phyloP scores from a whole-genome alignment of 2,888 invertebrate species.

The Nysson spinosus region DNA sequence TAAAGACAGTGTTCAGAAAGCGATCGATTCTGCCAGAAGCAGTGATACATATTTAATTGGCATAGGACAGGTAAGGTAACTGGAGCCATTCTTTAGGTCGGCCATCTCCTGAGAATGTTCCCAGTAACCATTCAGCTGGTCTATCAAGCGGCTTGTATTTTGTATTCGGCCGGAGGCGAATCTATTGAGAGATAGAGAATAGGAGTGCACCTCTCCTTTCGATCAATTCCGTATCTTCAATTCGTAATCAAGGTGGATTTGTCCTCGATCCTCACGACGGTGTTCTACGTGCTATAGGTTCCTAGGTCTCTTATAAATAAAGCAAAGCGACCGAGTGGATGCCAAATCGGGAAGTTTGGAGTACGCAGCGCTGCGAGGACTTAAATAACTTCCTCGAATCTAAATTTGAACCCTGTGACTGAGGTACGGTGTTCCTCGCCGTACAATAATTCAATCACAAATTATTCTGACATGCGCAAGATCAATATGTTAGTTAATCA shows the following conservation, averaged over 20 bases:
- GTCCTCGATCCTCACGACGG: slow-evolving; percentile 33
- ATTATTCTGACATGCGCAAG: too few relatives aligned
- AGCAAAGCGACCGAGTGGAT: slow-evolving; percentile 16
- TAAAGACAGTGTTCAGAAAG: too few relatives aligned
- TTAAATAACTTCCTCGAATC: neutral
- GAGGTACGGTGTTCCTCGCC: neutral
- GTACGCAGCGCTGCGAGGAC: neutral
- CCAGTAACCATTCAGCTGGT: neutral
- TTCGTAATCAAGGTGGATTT: slow-evolving; percentile 64
- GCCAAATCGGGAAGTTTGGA: slow-evolving; percentile 25
- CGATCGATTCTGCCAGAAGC: neutral
- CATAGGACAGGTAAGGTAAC: slow-evolving; percentile 4
- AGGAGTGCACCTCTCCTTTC: slow-evolving; percentile 24
- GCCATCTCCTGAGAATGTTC: slow-evolving; percentile 12
- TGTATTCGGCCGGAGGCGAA: slow-evolving; percentile 31
- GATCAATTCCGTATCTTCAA: slow-evolving; percentile 50
- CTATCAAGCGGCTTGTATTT: slow-evolving; percentile 32
- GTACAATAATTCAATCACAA: neutral
- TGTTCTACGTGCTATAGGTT: slow-evolving; percentile 13
- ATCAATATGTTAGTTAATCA: too few relatives aligned
- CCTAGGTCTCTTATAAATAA: slow-evolving; percentile 41
- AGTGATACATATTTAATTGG: neutral
- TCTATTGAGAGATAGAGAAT: slow-evolving; percentile 12
- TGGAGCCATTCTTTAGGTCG: slow-evolving; percentile 2
- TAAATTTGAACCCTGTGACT: neutral